Evolutionary conservation across 2,113 vertebrate genomes (phyloP).

Genomic region (Cacatua alba): DNA sequence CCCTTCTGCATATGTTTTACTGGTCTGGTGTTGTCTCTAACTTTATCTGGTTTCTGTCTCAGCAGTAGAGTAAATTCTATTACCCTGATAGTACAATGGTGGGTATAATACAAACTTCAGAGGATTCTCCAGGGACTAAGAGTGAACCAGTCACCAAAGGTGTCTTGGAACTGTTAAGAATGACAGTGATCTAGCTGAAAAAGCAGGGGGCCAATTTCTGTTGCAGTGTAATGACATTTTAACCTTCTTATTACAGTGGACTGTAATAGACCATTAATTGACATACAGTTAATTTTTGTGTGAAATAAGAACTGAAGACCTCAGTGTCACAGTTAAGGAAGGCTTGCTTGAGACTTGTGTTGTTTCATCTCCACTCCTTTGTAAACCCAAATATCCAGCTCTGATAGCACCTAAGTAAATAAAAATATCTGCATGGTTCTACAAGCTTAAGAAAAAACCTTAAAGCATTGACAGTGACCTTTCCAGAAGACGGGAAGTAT

Average conservation of each 20-base stretch:
- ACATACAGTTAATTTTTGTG: slow-evolving; percentile 8
- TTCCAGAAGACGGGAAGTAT: slow-evolving; percentile 76
- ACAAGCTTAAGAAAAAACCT: background rate
- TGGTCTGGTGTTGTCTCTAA: slow-evolving; percentile 63
- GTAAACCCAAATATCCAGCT: slow-evolving; percentile 51
- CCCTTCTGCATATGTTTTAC: slow-evolving; percentile 56
- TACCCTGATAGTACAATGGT: slow-evolving; percentile 52
- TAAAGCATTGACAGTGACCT: slow-evolving; percentile 56
- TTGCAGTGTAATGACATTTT: slow-evolving; percentile 30
- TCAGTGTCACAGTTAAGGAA: slow-evolving; percentile 28
- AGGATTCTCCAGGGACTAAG: slow-evolving; percentile 66
- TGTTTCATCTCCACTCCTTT: slow-evolving; percentile 49
- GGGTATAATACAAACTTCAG: slow-evolving; percentile 49
- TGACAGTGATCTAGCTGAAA: slow-evolving; percentile 42
- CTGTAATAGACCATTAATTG: slow-evolving; percentile 11
- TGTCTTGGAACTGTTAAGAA: slow-evolving; percentile 60
- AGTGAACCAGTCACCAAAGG: slow-evolving; percentile 59
- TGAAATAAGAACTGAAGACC: slow-evolving; percentile 13
- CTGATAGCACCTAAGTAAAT: slow-evolving; percentile 58
- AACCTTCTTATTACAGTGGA: slow-evolving; percentile 37
- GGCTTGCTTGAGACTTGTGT: background rate
- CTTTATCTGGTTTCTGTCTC: slow-evolving; percentile 65
- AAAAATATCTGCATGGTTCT: slow-evolving; percentile 73
- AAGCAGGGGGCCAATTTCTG: slow-evolving; percentile 37
- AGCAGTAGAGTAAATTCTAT: slow-evolving; percentile 66